phyloP scores from a whole-genome alignment of 2,797 vertebrate genomes.

The Stomatorhinus walkeri region DNA sequence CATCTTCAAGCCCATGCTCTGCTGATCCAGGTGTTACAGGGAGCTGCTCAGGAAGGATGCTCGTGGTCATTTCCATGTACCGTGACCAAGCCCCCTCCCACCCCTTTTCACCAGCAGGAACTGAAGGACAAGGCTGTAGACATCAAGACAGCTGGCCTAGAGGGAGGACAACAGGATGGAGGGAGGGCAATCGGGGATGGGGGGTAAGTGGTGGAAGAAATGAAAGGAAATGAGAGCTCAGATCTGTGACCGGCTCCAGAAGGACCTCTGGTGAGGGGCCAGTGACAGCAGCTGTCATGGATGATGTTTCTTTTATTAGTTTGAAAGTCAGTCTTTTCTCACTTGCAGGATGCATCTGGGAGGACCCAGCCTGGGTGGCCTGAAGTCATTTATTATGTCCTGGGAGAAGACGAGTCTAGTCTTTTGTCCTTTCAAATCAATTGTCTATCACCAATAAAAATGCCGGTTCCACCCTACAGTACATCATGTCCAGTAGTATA shows the following conservation, averaged over 20 bases:
- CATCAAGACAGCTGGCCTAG: neutral
- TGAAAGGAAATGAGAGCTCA: neutral
- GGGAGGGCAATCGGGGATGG: neutral
- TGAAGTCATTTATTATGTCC: neutral
- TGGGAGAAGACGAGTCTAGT: neutral
- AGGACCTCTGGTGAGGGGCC: neutral
- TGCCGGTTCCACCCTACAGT: neutral
- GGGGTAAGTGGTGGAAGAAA: neutral
- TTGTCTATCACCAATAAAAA: neutral
- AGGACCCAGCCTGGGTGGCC: neutral
- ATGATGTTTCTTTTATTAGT: slow-evolving; percentile 11
- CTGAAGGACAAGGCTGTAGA: neutral
- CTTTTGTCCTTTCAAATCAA: neutral
- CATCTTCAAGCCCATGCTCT: neutral
- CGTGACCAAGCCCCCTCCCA: neutral
- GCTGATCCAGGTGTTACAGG: neutral
- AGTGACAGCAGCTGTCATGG: neutral
- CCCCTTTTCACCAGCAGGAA: neutral
- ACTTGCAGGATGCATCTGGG: neutral
- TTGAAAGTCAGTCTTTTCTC: neutral
- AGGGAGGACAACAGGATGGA: neutral
- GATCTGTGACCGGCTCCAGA: neutral
- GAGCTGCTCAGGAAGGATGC: neutral
- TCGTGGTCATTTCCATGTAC: neutral
- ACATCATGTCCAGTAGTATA: neutral